phyloP scores from a whole-genome alignment of 2,113 vertebrate genomes.

The Camelus dromedarius region DNA sequence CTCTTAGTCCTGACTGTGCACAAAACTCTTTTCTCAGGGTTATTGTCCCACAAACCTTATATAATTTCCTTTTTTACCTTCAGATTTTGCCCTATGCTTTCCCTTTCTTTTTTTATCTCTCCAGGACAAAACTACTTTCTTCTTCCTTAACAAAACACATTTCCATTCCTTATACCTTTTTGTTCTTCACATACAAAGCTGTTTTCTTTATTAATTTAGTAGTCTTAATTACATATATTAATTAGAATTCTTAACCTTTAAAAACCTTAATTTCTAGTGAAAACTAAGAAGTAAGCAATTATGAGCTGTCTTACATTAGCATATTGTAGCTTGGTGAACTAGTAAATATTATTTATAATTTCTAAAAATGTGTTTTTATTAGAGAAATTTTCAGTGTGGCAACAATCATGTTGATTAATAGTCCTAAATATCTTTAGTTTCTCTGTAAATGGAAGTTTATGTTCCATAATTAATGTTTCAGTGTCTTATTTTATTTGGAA shows the following conservation, averaged over 20 bases:
- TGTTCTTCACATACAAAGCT: background rate
- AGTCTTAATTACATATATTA: background rate
- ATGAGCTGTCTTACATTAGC: background rate
- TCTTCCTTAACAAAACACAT: background rate
- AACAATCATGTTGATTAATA: background rate
- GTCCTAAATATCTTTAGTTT: background rate
- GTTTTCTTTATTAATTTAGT: background rate
- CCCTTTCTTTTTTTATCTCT: accelerated
- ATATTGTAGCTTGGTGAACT: background rate
- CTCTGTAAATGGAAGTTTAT: background rate
- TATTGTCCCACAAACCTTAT: background rate
- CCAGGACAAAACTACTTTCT: background rate
- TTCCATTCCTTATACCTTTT: background rate
- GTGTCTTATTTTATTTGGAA: background rate
- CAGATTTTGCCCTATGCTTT: background rate
- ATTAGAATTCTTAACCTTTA: background rate
- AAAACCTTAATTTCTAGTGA: background rate
- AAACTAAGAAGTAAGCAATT: background rate
- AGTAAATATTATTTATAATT: background rate
- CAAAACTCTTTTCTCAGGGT: background rate
- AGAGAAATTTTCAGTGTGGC: background rate
- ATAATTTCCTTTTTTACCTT: background rate
- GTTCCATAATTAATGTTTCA: background rate
- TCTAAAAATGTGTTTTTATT: background rate
- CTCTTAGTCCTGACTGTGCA: background rate